Evolutionary conservation across 1,140 invertebrate species (phyloP).

Genomic region (Ctenoplectra terminalis): DNA sequence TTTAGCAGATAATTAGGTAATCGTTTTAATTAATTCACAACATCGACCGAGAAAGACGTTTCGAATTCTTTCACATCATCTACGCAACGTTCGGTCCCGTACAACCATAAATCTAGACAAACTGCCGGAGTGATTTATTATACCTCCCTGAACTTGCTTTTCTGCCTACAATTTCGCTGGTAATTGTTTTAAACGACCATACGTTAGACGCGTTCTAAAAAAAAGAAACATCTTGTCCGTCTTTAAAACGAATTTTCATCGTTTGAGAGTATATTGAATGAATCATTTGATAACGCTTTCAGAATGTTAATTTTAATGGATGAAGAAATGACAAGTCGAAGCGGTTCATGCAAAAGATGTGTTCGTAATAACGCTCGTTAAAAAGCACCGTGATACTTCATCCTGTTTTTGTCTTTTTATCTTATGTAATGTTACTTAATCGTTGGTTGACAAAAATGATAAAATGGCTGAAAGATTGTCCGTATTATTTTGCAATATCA

Average conservation of each 20-base stretch:
- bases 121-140: slow-evolving; percentile 31
- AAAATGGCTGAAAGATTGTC: neutral
- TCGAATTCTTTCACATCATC: neutral
- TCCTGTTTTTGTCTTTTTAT: neutral
- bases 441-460: neutral
- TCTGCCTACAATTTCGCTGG: neutral
- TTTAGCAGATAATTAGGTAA: neutral
- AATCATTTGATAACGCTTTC: neutral
- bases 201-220: neutral
- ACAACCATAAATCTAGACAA: slow-evolving; percentile 34
- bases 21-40: slow-evolving; percentile 3
- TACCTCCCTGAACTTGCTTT: slow-evolving; percentile 4
- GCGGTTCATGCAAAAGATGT: neutral
- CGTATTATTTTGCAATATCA: neutral
- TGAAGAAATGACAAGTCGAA: neutral
- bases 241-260: neutral
- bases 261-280: neutral
- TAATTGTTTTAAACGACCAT: neutral
- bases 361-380: neutral
- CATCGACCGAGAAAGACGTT: neutral
- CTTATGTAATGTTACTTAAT: too few species aligned
- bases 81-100: neutral
- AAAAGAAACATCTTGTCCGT: too few species aligned
- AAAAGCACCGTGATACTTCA: neutral
- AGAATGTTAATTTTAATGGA: neutral